These are phyloP conservation scores for Limnephilus auricula DNA, from an alignment of 2,888 invertebrate species.

Conservation along the genomic window DNA sequence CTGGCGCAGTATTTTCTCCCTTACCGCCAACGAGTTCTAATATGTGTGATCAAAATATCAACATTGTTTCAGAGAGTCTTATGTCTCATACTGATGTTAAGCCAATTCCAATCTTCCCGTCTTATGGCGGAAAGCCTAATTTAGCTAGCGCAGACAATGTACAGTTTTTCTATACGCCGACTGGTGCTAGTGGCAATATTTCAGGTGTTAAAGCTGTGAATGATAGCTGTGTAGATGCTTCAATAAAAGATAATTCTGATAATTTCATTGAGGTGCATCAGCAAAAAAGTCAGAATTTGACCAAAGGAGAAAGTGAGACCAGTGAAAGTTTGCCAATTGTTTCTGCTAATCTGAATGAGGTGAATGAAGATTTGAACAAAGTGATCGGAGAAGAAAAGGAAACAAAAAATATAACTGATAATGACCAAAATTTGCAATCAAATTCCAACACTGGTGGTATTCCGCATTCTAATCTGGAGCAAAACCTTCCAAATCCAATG, in stretches of 20 bases:
- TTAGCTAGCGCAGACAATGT: not conserved
- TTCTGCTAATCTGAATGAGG: not conserved
- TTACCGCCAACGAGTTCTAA: not conserved
- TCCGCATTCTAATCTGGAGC: not conserved
- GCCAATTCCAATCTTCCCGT: not conserved
- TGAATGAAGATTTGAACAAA: not conserved
- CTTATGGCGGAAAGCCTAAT: not conserved
- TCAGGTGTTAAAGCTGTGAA: not conserved
- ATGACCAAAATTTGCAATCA: not conserved
- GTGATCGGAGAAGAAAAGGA: not conserved
- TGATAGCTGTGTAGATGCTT: not conserved
- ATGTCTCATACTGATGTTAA: not conserved
- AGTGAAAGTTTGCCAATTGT: not conserved
- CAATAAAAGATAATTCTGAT: not conserved
- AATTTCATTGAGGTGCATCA: not conserved
- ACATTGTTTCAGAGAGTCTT: not conserved
- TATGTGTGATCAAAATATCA: not conserved
- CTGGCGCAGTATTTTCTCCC: not conserved
- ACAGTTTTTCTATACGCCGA: not conserved
- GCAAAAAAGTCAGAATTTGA: not conserved
- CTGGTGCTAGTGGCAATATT: not conserved
- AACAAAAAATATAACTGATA: not conserved
- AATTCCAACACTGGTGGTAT: not conserved
- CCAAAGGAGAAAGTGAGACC: not conserved
- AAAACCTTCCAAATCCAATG: conserved; percentile 3